Percentiles rank a stretch among this genome's conserved stretches.
Evolutionary conservation across 2,888 invertebrate genomes (phyloP).

Genomic region (Phytoseiulus persimilis): DNA sequence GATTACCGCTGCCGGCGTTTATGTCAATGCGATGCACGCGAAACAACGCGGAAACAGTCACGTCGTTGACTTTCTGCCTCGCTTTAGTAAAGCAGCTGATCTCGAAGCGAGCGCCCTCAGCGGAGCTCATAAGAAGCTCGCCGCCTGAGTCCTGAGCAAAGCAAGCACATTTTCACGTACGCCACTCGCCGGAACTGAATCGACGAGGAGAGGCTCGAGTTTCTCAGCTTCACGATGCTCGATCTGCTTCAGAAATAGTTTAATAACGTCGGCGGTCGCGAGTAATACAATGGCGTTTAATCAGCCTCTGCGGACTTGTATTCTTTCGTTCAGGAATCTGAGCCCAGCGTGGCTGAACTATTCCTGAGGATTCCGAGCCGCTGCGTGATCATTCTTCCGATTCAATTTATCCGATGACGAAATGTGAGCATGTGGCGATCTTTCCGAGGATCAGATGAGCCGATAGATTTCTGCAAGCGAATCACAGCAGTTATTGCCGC

Average conservation of each 20-base stretch:
- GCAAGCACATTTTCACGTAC: background rate
- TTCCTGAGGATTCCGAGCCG: too few species aligned
- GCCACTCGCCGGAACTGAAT: background rate
- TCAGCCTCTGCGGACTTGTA: too few species aligned
- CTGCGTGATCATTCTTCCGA: too few species aligned
- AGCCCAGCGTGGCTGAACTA: too few species aligned
- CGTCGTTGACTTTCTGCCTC: background rate
- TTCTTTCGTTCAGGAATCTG: too few species aligned
- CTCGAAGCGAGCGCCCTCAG: background rate
- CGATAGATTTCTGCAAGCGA: too few species aligned
- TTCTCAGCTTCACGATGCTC: background rate
- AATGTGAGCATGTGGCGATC: too few species aligned
- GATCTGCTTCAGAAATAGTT: background rate
- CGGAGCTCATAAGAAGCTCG: background rate
- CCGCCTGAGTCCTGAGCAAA: background rate
- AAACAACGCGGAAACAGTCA: background rate
- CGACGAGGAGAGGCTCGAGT: background rate
- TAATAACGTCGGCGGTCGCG: too few species aligned
- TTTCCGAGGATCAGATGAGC: too few species aligned
- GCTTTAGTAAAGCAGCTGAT: background rate
- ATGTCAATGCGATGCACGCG: background rate
- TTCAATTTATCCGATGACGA: too few species aligned
- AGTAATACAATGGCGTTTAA: too few species aligned
- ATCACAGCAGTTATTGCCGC: too few species aligned
- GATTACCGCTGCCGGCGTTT: background rate